Evolutionary conservation across 1,140 invertebrate species (phyloP).

Genomic region (Pteromalus puparum): DNA sequence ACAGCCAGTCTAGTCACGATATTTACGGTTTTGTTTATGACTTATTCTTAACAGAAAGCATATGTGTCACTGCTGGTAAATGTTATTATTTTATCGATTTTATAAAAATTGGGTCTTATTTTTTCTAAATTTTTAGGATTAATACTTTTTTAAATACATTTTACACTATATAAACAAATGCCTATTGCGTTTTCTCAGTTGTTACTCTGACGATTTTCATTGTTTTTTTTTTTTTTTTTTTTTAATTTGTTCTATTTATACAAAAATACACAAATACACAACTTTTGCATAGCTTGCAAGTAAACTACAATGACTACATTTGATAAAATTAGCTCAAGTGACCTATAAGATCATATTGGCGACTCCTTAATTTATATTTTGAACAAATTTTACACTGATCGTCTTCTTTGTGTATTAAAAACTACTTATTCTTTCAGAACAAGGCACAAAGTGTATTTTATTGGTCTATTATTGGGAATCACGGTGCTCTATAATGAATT

Average conservation of each 20-base stretch:
- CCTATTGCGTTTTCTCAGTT: background rate
- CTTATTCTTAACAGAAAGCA: background rate
- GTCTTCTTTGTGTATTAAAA: background rate
- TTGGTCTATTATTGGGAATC: constrained; percentile 60
- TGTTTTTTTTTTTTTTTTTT: background rate
- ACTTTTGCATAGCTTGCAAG: background rate
- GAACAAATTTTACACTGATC: background rate
- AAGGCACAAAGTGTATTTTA: constrained; percentile 64
- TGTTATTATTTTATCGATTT: background rate
- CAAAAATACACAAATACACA: no score
- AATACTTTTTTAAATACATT: background rate
- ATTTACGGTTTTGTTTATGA: constrained; percentile 4
- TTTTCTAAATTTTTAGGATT: background rate
- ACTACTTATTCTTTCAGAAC: constrained; percentile 58
- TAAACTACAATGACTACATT: constrained; percentile 1
- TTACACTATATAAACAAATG: background rate
- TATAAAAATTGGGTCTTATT: background rate
- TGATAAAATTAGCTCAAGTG: background rate
- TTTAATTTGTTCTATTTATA: background rate
- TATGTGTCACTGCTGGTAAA: background rate
- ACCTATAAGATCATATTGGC: constrained; percentile 21
- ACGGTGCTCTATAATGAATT: constrained; percentile 77
- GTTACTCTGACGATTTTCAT: background rate
- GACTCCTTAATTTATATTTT: constrained; percentile 4
- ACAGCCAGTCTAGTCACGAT: background rate